Evolutionary conservation across 2,113 vertebrate genomes (phyloP).

Genomic region (Nettapus auritus): DNA sequence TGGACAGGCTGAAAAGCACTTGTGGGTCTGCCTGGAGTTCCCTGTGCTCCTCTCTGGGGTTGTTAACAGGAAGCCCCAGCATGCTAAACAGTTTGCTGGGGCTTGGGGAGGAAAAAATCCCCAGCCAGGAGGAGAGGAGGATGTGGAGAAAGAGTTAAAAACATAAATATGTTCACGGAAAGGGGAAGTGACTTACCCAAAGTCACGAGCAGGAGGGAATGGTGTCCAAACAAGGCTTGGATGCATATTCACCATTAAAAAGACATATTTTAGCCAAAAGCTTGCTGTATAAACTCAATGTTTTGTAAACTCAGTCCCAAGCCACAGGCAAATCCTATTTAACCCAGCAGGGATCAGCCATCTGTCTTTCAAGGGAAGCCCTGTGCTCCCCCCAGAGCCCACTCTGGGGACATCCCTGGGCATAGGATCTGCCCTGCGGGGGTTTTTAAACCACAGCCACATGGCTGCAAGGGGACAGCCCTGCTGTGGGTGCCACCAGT

Average conservation of each 20-base stretch:
- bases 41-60: not conserved
- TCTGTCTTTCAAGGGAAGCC: not conserved
- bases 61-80: not conserved
- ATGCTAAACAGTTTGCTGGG: not conserved
- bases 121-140: not conserved
- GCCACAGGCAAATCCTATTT: not conserved
- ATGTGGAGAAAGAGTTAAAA: not conserved
- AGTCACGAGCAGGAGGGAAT: not conserved
- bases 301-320: not conserved
- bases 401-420: not conserved
- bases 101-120: not conserved
- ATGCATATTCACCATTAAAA: not conserved
- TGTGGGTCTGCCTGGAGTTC: not conserved
- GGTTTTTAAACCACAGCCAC: not conserved
- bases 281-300: not conserved
- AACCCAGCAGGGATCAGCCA: not conserved
- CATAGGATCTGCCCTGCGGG: not conserved
- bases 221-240: not conserved
- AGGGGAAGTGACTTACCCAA: not conserved
- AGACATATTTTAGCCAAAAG: not conserved
- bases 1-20: not conserved
- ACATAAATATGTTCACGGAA: not conserved
- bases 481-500: not conserved
- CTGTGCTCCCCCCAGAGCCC: not conserved
- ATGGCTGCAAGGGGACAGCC: not conserved